Conservation (phyloP, 30 jellyfish, hydroid and myxozoan genomes). For the Rhopilema esculentum region DNA sequence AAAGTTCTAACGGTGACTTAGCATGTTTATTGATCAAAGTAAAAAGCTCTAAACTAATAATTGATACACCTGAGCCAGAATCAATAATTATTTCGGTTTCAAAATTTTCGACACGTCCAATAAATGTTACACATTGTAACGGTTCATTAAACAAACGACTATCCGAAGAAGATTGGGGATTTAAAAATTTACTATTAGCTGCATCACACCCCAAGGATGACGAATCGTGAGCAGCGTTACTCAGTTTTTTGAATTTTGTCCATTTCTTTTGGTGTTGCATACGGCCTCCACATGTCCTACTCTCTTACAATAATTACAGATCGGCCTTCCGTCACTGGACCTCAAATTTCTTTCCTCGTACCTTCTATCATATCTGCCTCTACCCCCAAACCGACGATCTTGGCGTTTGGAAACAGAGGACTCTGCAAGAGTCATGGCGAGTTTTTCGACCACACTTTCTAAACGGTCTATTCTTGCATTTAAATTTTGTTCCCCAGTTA, state of each 20-base stretch:
- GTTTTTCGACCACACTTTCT: constrained; percentile 2
- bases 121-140: constrained; percentile 40
- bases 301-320: not conserved
- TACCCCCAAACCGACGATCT: not conserved
- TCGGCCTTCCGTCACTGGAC: constrained; percentile 9
- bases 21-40: constrained; percentile 31
- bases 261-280: not conserved
- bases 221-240: constrained; percentile 18
- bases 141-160: not conserved
- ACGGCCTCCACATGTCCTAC: too few relatives aligned
- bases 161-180: not conserved
- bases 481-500: constrained; percentile 1
- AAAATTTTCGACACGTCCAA: constrained; percentile 30
- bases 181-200: not conserved
- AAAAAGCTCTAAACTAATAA: constrained; percentile 30
- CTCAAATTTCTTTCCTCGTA: not conserved
- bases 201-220: constrained; percentile 26
- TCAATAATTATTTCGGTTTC: constrained; percentile 43
- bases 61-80: constrained; percentile 50
- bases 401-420: not conserved
- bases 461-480: constrained; percentile 6
- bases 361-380: not conserved
- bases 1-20: constrained; percentile 18
- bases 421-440: constrained; percentile 4
- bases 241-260: not conserved